Evolutionary conservation across 2,888 invertebrate genomes (phyloP), one percentile per base, ranked within the genome.

Genomic region (Sphinx pinastri): DNA sequence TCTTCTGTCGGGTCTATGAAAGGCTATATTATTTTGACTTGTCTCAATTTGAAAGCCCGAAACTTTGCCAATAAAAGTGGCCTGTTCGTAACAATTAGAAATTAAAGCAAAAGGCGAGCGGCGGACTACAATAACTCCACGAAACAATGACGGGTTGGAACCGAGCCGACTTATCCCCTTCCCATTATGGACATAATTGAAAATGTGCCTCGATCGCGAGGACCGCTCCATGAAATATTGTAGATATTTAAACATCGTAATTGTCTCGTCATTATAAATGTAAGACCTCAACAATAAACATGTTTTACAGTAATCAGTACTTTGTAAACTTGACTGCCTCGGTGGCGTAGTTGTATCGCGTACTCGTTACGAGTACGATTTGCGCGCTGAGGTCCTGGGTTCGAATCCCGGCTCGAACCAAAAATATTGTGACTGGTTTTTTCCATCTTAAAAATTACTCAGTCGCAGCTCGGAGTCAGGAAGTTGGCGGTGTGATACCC

Each of bases 51-150:
- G 49, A 63, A 63, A 6, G 49, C 19, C 63, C 45, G 8, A 49
- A 63, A 19, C 47, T 49, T 63, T 63, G 63, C 25, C 25, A 57
- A 57, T 57, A 71, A 63, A 58, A 31, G 60, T 68, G 63, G 54
- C 10, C 67, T 51, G 68, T 72, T 68, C 54, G 71, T 72, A 69
- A 70, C 69, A 58, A 45, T 58, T 67, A 45, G 68, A 49, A 57
- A 49, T 63, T 49, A 63, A 63, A 19, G 19, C 19, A 47, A 63
- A 19, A 31, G 19, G 63, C 49, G 63, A 13, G 55, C 55, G 13
- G 7, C 10, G 47, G 47, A 12, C 19, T 25, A 63, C 49, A 63
- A 63, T 63, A 47, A 63, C 49, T 63, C 25, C 19, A 19, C 49
- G 49, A 63, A 47, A 63, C 49, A 63, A 63, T 63, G 49, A 19